These are phyloP conservation scores for Ernsta delagoae DNA, from an alignment of 2,888 invertebrate genomes.

Conservation along the genomic window DNA sequence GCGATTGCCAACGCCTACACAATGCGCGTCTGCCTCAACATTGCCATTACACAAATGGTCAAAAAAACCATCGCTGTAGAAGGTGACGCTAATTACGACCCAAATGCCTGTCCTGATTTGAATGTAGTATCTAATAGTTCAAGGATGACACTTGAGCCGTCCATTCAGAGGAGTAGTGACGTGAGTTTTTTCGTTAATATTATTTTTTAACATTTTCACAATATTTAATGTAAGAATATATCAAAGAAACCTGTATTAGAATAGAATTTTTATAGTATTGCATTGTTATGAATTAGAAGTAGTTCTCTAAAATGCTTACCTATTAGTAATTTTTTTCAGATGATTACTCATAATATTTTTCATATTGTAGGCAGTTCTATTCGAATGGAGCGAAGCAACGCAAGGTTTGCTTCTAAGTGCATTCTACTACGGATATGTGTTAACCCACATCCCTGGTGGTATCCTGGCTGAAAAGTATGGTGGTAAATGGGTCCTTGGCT, in stretches of 20 bases:
- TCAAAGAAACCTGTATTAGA: too few relatives aligned
- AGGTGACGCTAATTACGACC: slow-evolving; percentile 60
- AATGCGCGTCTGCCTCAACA: too few relatives aligned
- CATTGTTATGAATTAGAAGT: too few relatives aligned
- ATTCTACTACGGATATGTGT: slow-evolving; percentile 93
- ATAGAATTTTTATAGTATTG: too few relatives aligned
- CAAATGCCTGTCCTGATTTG: slow-evolving; percentile 62
- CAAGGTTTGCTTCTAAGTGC: slow-evolving; percentile 92
- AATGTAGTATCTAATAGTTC: slow-evolving; percentile 46
- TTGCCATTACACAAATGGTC: too few relatives aligned
- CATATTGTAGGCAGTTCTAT: slow-evolving; percentile 51
- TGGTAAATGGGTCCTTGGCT: slow-evolving; percentile 92
- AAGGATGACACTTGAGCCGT: slow-evolving; percentile 34
- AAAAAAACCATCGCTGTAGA: slow-evolving; percentile 47
- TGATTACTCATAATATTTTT: too few relatives aligned
- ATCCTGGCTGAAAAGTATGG: slow-evolving; percentile 92
- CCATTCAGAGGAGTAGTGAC: slow-evolving; percentile 10
- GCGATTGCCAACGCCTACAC: too few relatives aligned
- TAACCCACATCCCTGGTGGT: slow-evolving; percentile 94
- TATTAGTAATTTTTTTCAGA: too few relatives aligned
- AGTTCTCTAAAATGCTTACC: too few relatives aligned
- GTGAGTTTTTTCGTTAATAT: slow-evolving; percentile 12
- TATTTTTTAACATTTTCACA: too few relatives aligned
- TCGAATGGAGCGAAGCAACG: slow-evolving; percentile 88
- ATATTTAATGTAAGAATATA: too few relatives aligned